Percentiles rank a stretch among this genome's conserved stretches.
phyloP scores from a whole-genome alignment of 2,113 vertebrate genomes.

The Proteles cristata region DNA sequence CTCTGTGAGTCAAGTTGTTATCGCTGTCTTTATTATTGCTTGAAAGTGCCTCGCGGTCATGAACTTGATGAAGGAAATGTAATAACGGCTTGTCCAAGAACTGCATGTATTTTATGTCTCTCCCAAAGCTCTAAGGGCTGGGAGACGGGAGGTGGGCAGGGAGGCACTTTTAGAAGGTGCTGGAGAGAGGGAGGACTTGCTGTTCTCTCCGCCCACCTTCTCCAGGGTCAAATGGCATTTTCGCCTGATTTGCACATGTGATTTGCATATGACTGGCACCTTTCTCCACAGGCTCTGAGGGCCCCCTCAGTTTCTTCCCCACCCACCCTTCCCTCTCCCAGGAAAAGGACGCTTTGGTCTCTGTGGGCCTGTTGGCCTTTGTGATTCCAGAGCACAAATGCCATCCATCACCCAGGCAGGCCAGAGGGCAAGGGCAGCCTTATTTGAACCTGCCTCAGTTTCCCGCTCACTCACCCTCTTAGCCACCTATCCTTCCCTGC shows the following conservation, averaged over 20 bases:
- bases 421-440: not conserved
- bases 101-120: not conserved
- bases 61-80: conserved; percentile 1
- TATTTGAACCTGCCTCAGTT: conserved; percentile 23
- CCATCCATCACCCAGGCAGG: not conserved
- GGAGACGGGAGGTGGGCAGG: too few species aligned
- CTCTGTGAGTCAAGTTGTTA: not conserved
- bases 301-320: not conserved
- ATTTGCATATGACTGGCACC: not conserved
- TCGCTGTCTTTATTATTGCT: not conserved
- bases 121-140: not conserved
- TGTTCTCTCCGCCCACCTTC: not conserved
- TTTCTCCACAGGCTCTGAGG: not conserved
- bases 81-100: conserved; percentile 5
- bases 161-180: too few species aligned
- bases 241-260: not conserved
- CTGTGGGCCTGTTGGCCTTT: not conserved
- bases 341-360: not conserved
- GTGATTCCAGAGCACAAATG: not conserved
- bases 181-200: not conserved
- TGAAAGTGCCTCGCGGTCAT: not conserved
- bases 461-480: not conserved
- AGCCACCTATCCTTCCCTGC: not conserved
- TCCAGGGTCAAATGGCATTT: not conserved
- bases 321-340: not conserved